phyloP scores from a whole-genome alignment of 2,797 vertebrate species.

The Naso thynnoides region DNA sequence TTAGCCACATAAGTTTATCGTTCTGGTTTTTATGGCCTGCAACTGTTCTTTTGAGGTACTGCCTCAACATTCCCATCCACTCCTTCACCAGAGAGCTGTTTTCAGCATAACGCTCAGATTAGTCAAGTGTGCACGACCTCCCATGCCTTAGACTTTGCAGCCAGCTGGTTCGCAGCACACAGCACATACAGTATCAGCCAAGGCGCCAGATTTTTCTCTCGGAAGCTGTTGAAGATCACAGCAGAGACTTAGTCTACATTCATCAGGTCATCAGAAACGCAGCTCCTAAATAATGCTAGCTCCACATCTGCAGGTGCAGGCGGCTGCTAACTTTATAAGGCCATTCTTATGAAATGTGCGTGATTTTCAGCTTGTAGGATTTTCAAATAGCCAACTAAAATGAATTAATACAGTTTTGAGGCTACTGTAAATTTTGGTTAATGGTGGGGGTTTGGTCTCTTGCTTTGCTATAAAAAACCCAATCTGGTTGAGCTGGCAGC shows the following conservation, averaged over 20 bases:
- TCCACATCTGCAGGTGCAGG: neutral
- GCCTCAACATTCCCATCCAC: neutral
- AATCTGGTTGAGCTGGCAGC: neutral
- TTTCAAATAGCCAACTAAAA: neutral
- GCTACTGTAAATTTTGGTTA: constrained; percentile 1
- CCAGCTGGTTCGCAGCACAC: neutral
- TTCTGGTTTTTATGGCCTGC: constrained; percentile 14
- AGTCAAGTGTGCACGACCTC: neutral
- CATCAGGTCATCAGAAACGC: constrained; percentile 27
- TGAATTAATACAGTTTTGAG: neutral
- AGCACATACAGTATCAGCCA: neutral
- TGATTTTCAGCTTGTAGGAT: neutral
- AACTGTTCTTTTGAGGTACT: neutral
- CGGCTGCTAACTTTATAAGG: neutral
- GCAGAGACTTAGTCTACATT: constrained; percentile 15
- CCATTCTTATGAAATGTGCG: neutral
- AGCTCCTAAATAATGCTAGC: neutral
- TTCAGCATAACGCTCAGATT: neutral
- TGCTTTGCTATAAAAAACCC: neutral
- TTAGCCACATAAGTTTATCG: constrained; percentile 1
- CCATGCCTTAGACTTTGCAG: neutral
- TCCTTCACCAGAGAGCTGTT: neutral
- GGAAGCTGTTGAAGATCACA: neutral
- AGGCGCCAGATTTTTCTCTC: constrained; percentile 1
- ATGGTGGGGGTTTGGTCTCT: neutral